A percentile compares a stretch with the other conserved stretches of the same genome.
These are phyloP conservation scores for Neuroterus valhalla DNA, from an alignment of 1,140 invertebrate species.

Conservation along the genomic window DNA sequence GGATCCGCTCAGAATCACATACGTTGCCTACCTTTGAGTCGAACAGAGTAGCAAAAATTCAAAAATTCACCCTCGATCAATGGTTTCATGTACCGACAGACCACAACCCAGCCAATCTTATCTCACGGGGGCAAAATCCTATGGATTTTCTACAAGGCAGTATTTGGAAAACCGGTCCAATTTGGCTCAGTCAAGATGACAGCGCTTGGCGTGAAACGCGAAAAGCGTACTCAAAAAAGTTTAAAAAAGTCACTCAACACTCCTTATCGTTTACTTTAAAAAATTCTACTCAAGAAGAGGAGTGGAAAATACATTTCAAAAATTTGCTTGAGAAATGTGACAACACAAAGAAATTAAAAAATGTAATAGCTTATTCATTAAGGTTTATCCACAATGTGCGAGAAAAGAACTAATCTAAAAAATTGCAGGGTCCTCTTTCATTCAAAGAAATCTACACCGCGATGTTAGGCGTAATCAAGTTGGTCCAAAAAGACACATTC, in stretches of 20 bases:
- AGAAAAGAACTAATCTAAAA: neutral
- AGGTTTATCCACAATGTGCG: neutral
- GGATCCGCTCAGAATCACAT: constrained; percentile 46
- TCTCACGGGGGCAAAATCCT: constrained; percentile 56
- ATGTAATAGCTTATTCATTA: too few relatives aligned
- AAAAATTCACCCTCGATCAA: constrained; percentile 36
- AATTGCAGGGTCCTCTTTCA: neutral
- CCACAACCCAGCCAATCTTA: constrained; percentile 71
- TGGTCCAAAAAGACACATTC: too few relatives aligned
- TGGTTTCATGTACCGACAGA: constrained; percentile 69
- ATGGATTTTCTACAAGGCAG: constrained; percentile 1
- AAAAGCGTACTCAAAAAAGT: too few relatives aligned
- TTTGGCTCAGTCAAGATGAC: neutral
- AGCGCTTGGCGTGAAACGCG: neutral
- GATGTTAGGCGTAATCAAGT: neutral
- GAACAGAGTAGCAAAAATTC: too few relatives aligned
- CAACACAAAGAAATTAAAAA: too few relatives aligned
- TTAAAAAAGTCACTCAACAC: too few relatives aligned
- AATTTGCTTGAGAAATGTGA: too few relatives aligned
- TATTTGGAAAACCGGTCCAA: constrained; percentile 22
- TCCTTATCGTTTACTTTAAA: too few relatives aligned
- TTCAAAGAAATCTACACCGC: neutral
- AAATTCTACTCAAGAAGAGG: too few relatives aligned
- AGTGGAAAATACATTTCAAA: too few relatives aligned
- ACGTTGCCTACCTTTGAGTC: too few relatives aligned